Percentiles rank a stretch among this genome's conserved stretches.
phyloP scores from a whole-genome alignment of 2,888 invertebrate genomes.

The Odontothrips loti region DNA sequence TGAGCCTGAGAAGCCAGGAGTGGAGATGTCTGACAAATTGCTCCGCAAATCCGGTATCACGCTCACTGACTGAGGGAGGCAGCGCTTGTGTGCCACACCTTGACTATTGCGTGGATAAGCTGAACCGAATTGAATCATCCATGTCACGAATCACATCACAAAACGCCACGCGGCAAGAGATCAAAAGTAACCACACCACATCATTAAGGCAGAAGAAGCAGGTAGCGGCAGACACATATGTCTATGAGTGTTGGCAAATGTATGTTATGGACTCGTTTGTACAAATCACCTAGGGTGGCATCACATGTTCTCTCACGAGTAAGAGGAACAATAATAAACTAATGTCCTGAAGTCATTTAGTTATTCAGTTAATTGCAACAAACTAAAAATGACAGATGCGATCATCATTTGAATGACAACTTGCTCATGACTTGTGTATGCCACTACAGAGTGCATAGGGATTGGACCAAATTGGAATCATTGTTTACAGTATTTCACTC shows the following conservation, averaged over 20 bases:
- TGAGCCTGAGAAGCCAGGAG: constrained; percentile 47
- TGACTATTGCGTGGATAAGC: constrained; percentile 67
- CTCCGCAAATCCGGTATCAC: constrained; percentile 85
- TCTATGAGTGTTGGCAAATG: not conserved
- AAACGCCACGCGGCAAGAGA: constrained; percentile 30
- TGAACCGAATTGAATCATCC: constrained; percentile 38
- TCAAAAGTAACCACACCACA: constrained; percentile 30
- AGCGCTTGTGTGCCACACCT: constrained; percentile 79
- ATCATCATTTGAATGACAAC: not conserved
- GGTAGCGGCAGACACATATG: not conserved
- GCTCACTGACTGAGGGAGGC: constrained; percentile 77
- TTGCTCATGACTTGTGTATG: not conserved
- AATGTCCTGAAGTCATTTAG: not conserved
- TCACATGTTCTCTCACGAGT: no score
- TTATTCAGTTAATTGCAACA: no score
- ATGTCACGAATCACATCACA: constrained; percentile 27
- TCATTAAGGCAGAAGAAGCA: constrained; percentile 23
- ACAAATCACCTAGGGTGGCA: no score
- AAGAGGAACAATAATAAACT: not conserved
- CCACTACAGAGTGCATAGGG: not conserved
- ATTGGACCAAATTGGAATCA: not conserved
- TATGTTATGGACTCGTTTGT: not conserved
- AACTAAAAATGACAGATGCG: not conserved
- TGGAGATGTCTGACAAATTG: constrained; percentile 44
- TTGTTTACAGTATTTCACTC: no score